Percentiles rank a stretch among this genome's conserved stretches.
Conservation (phyloP, 2,797 vertebrate genomes). For the Arnoldichthys spilopterus region DNA sequence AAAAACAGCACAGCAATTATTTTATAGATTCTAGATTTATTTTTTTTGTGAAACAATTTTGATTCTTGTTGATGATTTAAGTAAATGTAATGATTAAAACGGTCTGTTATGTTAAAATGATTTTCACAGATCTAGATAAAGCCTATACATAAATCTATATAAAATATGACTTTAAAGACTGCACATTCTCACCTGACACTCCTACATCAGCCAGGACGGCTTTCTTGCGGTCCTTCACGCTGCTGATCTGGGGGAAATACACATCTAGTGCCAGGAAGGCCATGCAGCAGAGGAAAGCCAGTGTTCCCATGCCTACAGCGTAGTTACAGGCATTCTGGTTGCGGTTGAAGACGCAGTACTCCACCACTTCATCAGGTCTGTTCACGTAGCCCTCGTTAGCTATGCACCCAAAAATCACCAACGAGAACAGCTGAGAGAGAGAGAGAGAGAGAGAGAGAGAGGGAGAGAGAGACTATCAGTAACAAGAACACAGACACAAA, state of each 20-base stretch:
- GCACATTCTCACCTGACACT: conserved; percentile 87
- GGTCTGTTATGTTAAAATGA: no score
- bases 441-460: neutral
- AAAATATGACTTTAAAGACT: no score
- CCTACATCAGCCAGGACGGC: conserved; percentile 91
- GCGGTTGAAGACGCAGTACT: conserved; percentile 95
- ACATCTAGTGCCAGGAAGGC: conserved; percentile 92
- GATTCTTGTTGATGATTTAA: no score
- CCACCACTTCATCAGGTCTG: conserved; percentile 73
- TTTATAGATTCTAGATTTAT: no score
- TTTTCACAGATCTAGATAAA: no score
- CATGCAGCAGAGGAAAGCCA: conserved; percentile 92
- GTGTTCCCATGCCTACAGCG: conserved; percentile 90
- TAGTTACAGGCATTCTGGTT: conserved; percentile 94
- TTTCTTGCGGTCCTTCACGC: conserved; percentile 96
- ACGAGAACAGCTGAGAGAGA: conserved; percentile 87
- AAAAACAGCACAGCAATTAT: no score
- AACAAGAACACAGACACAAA: no score
- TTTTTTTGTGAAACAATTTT: no score
- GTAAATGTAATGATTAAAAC: no score
- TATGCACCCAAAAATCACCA: conserved; percentile 94
- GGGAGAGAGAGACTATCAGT: neutral
- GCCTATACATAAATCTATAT: no score
- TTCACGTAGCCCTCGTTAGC: conserved; percentile 96
- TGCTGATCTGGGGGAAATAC: conserved; percentile 98